Percentiles rank a stretch among this genome's conserved stretches.
Evolutionary conservation across 2,888 invertebrate species (phyloP).

Genomic region (Melipona beecheii): DNA sequence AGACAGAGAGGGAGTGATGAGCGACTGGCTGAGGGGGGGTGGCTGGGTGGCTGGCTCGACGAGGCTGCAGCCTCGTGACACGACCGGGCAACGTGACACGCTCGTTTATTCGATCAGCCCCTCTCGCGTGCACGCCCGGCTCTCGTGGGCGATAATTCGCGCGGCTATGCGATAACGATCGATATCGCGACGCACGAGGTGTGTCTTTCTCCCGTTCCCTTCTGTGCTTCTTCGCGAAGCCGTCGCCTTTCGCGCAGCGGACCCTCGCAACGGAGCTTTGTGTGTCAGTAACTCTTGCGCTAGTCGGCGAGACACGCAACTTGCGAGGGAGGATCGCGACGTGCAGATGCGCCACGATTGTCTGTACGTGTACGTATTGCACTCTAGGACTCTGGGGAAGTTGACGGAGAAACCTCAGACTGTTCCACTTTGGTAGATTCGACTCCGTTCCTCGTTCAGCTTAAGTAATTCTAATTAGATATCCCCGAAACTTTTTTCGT

Average conservation of each 20-base stretch:
- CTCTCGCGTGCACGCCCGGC: slow-evolving; percentile 34
- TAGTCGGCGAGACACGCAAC: neutral
- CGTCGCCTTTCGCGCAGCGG: neutral
- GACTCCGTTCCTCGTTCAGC: too few relatives aligned
- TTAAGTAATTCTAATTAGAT: neutral
- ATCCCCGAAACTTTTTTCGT: neutral
- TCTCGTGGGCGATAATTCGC: slow-evolving; percentile 49
- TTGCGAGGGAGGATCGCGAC: neutral
- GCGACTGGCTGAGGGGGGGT: neutral
- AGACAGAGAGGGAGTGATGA: slow-evolving; percentile 1
- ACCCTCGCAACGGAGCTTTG: neutral
- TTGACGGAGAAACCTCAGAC: neutral
- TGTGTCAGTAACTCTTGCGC: slow-evolving; percentile 26
- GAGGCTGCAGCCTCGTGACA: slow-evolving; percentile 57
- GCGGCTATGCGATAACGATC: slow-evolving; percentile 52
- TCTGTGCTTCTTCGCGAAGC: neutral
- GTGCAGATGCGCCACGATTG: neutral
- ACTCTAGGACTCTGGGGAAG: neutral
- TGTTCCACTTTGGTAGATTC: neutral
- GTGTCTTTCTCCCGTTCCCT: neutral
- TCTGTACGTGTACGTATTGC: neutral
- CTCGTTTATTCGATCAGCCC: slow-evolving; percentile 66
- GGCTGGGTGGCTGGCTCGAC: slow-evolving; percentile 4
- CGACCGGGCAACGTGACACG: slow-evolving; percentile 66
- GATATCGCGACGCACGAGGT: slow-evolving; percentile 38